phyloP scores from a whole-genome alignment of 2,113 vertebrate species.

The Odocoileus virginianus region DNA sequence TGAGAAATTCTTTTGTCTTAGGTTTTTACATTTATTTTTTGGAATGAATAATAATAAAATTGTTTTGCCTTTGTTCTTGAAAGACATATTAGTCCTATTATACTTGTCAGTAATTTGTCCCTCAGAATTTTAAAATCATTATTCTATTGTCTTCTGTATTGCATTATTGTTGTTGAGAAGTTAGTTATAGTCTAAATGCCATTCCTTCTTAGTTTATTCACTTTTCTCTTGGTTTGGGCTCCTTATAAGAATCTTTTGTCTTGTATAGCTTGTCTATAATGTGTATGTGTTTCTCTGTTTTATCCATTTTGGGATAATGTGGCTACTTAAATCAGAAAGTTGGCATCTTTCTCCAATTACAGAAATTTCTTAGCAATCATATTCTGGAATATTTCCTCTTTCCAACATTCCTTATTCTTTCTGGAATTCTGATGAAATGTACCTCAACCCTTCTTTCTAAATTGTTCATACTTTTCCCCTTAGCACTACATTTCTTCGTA shows the following conservation, averaged over 20 bases:
- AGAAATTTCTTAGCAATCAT: neutral
- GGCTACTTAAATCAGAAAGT: neutral
- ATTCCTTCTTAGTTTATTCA: neutral
- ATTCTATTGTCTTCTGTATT: neutral
- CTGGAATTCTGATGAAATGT: neutral
- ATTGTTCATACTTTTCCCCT: neutral
- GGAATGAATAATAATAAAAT: neutral
- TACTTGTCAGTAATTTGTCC: neutral
- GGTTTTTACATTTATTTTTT: neutral
- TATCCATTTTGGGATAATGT: neutral
- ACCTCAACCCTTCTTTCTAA: neutral
- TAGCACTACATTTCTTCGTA: neutral
- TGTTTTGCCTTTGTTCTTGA: conserved; percentile 24
- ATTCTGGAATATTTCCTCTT: neutral
- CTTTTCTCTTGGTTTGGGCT: neutral
- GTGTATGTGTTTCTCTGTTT: neutral
- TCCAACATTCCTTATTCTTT: neutral
- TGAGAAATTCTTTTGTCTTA: neutral
- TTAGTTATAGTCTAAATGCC: neutral
- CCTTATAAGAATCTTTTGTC: neutral
- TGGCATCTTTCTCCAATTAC: neutral
- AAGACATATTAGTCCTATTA: neutral
- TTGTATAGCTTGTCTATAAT: neutral
- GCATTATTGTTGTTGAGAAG: neutral
- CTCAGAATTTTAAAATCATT: neutral